Evolutionary conservation across 2,113 vertebrate genomes (phyloP).

Genomic region (Hippocampus guttulatus): DNA sequence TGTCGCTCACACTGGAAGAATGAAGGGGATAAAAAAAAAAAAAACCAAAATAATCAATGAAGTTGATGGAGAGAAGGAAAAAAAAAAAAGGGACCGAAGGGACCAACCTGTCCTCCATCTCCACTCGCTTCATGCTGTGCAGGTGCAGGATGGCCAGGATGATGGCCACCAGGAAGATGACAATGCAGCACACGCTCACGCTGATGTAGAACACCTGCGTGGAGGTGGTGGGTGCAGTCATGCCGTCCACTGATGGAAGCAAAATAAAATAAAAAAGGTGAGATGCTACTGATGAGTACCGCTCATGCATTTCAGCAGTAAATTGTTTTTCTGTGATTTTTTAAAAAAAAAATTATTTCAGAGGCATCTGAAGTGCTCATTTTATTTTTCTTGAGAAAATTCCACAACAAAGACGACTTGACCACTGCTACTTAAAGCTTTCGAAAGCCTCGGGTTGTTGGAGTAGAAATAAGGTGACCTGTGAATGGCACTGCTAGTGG

Average conservation of each 20-base stretch:
- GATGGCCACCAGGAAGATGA: conserved; percentile 98
- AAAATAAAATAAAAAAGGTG: not conserved
- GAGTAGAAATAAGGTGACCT: conserved; percentile 51
- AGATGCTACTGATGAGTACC: too few species aligned
- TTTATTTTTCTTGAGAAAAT: too few species aligned
- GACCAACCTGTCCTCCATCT: conserved; percentile 91
- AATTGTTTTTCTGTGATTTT: too few species aligned
- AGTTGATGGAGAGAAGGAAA: not conserved
- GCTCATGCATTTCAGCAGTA: too few species aligned
- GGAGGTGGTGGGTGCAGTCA: conserved; percentile 86
- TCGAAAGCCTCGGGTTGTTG: conserved; percentile 38
- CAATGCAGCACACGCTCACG: conserved; percentile 95
- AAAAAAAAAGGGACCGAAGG: not conserved
- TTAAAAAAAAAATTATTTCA: too few species aligned
- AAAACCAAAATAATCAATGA: not conserved
- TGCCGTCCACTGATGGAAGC: conserved; percentile 77
- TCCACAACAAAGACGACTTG: not conserved
- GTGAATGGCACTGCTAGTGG: conserved; percentile 48
- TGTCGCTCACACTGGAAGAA: conserved; percentile 86
- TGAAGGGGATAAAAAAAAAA: conserved; percentile 18
- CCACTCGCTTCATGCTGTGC: conserved; percentile 97
- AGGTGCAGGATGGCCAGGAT: conserved; percentile 95
- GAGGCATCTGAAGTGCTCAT: too few species aligned
- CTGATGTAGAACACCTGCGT: conserved; percentile 98
- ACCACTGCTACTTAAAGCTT: conserved; percentile 39